Conservation (phyloP, 2,888 invertebrate species). For the Steromphala cineraria region DNA sequence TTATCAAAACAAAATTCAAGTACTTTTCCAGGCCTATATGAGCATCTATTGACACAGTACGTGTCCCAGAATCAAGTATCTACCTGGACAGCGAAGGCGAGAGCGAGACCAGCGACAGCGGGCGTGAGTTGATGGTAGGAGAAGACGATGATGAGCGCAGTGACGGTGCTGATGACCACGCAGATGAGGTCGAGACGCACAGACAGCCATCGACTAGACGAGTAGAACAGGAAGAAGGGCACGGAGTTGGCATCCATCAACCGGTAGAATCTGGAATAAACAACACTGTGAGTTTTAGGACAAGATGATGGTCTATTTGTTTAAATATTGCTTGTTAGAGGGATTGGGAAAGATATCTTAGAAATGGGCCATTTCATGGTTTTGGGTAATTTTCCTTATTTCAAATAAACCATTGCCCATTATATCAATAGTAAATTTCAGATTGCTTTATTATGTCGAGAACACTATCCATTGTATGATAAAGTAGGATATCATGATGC, state of each 20-base stretch:
- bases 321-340: background rate
- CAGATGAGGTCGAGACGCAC: conserved; percentile 75
- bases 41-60: too few relatives aligned
- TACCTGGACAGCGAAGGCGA: conserved; percentile 79
- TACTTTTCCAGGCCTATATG: too few relatives aligned
- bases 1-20: too few relatives aligned
- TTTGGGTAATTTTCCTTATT: too few relatives aligned
- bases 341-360: background rate
- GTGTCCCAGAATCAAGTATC: too few relatives aligned
- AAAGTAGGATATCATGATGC: too few relatives aligned
- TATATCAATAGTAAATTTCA: too few relatives aligned
- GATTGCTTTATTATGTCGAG: too few relatives aligned
- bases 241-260: conserved; percentile 77
- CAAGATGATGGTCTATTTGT: background rate
- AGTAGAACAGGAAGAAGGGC: conserved; percentile 77
- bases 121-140: conserved; percentile 71
- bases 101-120: conserved; percentile 80
- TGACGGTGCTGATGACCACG: conserved; percentile 47
- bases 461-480: too few relatives aligned
- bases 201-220: conserved; percentile 78
- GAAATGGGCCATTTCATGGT: too few relatives aligned
- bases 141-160: conserved; percentile 57
- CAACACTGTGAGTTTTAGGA: background rate
- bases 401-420: too few relatives aligned
- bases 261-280: conserved; percentile 76